These are phyloP conservation scores for Xenus cinereus DNA, from an alignment of 2,113 vertebrate species.

Conservation along the genomic window DNA sequence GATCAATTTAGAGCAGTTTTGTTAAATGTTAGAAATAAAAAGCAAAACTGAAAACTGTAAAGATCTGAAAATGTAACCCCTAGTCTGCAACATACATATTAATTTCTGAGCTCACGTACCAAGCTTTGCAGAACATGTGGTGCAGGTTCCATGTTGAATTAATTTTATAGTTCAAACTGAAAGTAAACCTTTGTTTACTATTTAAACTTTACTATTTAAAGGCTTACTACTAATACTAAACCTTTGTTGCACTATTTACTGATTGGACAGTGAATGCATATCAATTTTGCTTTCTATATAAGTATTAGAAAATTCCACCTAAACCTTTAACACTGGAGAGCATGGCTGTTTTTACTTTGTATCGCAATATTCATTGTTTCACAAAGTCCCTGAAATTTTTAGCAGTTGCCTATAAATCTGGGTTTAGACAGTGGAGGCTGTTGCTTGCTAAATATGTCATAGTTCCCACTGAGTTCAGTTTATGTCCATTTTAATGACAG, in stretches of 20 bases:
- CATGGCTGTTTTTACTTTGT: not conserved
- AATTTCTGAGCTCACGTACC: accelerated
- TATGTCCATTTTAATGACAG: not conserved
- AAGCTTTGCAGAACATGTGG: not conserved
- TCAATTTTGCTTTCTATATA: not conserved
- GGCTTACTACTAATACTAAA: no score
- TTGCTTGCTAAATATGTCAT: not conserved
- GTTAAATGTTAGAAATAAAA: not conserved
- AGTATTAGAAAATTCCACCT: not conserved
- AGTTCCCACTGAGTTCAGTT: not conserved
- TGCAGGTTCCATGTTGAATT: not conserved
- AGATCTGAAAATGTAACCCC: not conserved
- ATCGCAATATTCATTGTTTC: not conserved
- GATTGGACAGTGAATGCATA: not conserved
- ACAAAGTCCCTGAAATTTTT: not conserved
- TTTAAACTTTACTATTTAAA: no score
- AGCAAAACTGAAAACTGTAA: not conserved
- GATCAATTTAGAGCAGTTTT: not conserved
- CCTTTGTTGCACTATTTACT: not conserved
- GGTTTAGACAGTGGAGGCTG: not conserved
- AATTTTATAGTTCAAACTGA: not conserved
- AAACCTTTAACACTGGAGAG: not conserved
- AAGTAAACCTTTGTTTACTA: not conserved
- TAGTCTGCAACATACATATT: not conserved
- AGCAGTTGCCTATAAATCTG: not conserved